These are phyloP conservation scores for Pinctada fucata DNA, from an alignment of 2,888 invertebrate species.

Conservation along the genomic window DNA sequence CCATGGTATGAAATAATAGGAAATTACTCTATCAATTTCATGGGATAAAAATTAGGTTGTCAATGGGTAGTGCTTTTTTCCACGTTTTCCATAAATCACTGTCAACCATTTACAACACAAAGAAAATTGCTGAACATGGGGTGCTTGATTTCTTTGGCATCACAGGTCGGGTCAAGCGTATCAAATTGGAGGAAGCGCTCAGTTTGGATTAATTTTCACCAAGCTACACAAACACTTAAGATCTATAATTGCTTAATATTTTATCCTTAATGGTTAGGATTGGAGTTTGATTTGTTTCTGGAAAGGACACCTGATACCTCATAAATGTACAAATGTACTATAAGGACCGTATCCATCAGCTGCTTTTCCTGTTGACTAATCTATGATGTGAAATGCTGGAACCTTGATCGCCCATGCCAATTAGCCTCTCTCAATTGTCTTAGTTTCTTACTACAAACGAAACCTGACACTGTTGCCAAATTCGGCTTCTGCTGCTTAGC, in stretches of 20 bases:
- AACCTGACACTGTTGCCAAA: too few species aligned
- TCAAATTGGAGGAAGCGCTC: background rate
- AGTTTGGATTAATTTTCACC: background rate
- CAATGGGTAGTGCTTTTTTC: slow-evolving; percentile 18
- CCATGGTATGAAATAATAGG: slow-evolving; percentile 20
- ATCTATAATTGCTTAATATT: background rate
- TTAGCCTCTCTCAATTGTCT: too few species aligned
- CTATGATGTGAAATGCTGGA: too few species aligned
- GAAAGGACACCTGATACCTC: too few species aligned
- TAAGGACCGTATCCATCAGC: too few species aligned
- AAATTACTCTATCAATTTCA: slow-evolving; percentile 31
- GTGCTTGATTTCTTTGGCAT: background rate
- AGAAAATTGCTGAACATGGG: background rate
- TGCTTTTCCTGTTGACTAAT: too few species aligned
- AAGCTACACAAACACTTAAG: background rate
- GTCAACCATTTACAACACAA: background rate
- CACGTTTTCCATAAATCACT: slow-evolving; percentile 3
- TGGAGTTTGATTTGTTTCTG: too few species aligned
- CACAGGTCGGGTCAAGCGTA: background rate
- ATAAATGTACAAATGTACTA: too few species aligned
- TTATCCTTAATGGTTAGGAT: background rate
- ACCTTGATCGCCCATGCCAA: too few species aligned
- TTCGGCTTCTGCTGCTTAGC: too few species aligned
- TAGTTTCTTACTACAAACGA: too few species aligned
- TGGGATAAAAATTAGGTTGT: slow-evolving; percentile 31